Percentiles rank a stretch among this genome's conserved stretches.
Conservation (phyloP, 2,797 vertebrate species). For the Sebastes cheni region DNA sequence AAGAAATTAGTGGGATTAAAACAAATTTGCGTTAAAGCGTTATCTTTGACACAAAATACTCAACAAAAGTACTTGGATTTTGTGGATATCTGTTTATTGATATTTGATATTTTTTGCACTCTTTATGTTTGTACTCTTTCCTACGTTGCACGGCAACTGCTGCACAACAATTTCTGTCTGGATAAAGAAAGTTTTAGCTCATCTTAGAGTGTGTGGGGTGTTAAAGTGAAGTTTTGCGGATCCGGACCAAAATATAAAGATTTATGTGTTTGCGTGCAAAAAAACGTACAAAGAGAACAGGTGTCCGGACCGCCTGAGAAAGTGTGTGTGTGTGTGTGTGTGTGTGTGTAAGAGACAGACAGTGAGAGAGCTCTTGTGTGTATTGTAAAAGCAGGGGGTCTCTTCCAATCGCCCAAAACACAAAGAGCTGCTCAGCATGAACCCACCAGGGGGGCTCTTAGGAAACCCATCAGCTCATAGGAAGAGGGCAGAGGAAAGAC, state of each 20-base stretch:
- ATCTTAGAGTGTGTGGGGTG: background rate
- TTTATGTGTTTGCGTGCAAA: background rate
- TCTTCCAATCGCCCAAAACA: conserved; percentile 71
- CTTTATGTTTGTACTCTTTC: background rate
- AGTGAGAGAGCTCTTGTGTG: conserved; percentile 40
- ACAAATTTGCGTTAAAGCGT: too few species aligned
- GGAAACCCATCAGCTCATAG: conserved; percentile 69
- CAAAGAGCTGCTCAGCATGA: conserved; percentile 76
- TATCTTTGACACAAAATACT: too few species aligned
- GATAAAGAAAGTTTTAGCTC: background rate
- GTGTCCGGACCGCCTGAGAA: background rate
- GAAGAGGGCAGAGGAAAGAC: conserved; percentile 53
- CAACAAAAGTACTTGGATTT: background rate
- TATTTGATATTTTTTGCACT: background rate
- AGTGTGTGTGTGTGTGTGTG: background rate
- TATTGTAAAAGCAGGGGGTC: conserved; percentile 66
- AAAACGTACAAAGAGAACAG: background rate
- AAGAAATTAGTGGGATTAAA: too few species aligned
- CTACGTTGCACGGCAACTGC: background rate
- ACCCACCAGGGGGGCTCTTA: conserved; percentile 71
- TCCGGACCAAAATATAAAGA: background rate
- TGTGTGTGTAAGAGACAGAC: background rate
- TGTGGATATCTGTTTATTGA: background rate
- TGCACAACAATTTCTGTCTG: background rate
- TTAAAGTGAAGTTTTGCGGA: background rate